Evolutionary conservation across 2,888 invertebrate genomes (phyloP).

Genomic region (Drosophila mulleri): DNA sequence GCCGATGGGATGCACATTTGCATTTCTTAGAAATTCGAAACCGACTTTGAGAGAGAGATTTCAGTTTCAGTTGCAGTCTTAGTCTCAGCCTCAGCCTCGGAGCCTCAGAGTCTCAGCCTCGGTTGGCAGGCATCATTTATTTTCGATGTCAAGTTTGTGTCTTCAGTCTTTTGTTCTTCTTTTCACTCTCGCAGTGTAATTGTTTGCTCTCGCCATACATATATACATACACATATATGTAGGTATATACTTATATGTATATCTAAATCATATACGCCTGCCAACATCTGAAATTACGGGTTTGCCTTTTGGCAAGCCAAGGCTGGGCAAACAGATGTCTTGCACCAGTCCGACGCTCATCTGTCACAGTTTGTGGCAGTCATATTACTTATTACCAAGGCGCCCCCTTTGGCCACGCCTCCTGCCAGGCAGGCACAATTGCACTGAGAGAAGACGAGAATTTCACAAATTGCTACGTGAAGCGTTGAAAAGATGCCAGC

Average conservation of each 20-base stretch:
- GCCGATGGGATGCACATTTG: conserved; percentile 60
- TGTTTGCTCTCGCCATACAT: conserved; percentile 24
- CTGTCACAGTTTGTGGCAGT: conserved; percentile 60
- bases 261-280: conserved; percentile 17
- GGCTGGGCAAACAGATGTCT: conserved; percentile 41
- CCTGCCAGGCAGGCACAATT: conserved; percentile 20
- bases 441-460: conserved; percentile 54
- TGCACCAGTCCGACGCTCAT: conserved; percentile 31
- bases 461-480: conserved; percentile 77
- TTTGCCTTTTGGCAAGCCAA: conserved; percentile 34
- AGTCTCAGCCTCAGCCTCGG: conserved; percentile 9
- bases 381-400: conserved; percentile 57
- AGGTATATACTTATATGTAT: conserved; percentile 5
- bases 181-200: conserved; percentile 60
- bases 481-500: conserved; percentile 79
- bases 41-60: conserved; percentile 26
- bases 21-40: conserved; percentile 56
- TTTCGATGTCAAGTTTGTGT: conserved; percentile 77
- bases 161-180: conserved; percentile 68
- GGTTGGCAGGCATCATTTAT: conserved; percentile 74
- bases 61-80: conserved; percentile 47
- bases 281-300: conserved; percentile 54
- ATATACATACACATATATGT: background rate
- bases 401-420: background rate
- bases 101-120: conserved; percentile 23